Conservation (phyloP, 2,797 vertebrate genomes). For the Phrynocephalus guinanensis region DNA sequence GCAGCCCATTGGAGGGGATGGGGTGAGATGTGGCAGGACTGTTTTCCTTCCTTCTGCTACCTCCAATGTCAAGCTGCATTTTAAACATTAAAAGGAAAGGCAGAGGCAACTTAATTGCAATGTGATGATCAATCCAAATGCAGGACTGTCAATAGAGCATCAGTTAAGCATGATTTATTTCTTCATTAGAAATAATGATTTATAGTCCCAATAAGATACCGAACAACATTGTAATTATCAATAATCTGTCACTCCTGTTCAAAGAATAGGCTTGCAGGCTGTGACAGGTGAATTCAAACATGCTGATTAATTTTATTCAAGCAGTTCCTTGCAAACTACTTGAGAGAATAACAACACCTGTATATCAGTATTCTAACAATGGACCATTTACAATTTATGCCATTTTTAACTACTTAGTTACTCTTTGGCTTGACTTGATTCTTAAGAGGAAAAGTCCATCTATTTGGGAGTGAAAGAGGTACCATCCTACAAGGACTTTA, state of each 20-base stretch:
- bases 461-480: not conserved
- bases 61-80: not conserved
- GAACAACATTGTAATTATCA: slow-evolving; percentile 1
- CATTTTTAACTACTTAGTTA: not conserved
- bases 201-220: not conserved
- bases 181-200: slow-evolving; percentile 2
- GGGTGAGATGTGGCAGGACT: no score
- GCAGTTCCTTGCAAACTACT: not conserved
- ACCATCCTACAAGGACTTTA: not conserved
- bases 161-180: not conserved
- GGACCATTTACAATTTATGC: not conserved
- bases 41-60: not conserved
- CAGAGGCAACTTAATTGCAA: not conserved
- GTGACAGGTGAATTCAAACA: slow-evolving; percentile 8
- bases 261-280: not conserved
- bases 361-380: not conserved
- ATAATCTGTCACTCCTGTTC: slow-evolving; percentile 4
- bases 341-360: not conserved
- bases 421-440: not conserved
- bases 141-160: slow-evolving; percentile 36
- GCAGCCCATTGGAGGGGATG: not conserved
- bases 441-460: no score
- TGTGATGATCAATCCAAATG: not conserved
- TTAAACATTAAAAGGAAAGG: slow-evolving; percentile 12
- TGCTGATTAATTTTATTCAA: not conserved